These are phyloP conservation scores for Scaptomyza montana DNA, from an alignment of 1,140 invertebrate genomes.

Conservation along the genomic window DNA sequence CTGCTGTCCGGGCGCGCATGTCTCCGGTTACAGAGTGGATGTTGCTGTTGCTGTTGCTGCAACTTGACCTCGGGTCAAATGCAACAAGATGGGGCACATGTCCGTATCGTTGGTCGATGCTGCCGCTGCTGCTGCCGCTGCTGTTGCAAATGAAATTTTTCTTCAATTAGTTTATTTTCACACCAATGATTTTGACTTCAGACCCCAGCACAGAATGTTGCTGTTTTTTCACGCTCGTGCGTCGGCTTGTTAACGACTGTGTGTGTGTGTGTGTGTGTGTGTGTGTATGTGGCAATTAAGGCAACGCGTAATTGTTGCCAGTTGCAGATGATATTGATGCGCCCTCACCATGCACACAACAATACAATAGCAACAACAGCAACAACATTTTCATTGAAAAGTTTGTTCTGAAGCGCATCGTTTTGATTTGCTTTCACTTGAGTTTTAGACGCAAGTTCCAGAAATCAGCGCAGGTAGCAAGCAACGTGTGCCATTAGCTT, in stretches of 20 bases:
- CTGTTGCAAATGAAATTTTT: conserved; percentile 74
- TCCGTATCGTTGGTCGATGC: conserved; percentile 31
- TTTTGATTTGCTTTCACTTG: conserved; percentile 73
- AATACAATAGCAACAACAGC: conserved; percentile 35
- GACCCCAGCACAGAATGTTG: conserved; percentile 16
- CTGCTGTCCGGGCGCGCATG: conserved; percentile 21
- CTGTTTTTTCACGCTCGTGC: conserved; percentile 30
- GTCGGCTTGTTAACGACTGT: conserved; percentile 56
- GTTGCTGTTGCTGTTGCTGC: conserved; percentile 28
- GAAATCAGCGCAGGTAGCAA: conserved; percentile 49
- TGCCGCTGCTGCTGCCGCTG: conserved; percentile 9
- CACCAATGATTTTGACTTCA: conserved; percentile 80
- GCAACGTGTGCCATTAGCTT: conserved; percentile 59
- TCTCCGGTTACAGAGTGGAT: conserved; percentile 49
- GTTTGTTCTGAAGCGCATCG: conserved; percentile 69
- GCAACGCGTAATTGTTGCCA: conserved; percentile 78
- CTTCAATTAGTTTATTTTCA: conserved; percentile 83
- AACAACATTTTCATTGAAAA: conserved; percentile 53
- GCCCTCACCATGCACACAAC: conserved; percentile 28
- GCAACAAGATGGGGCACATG: conserved; percentile 69
- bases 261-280: conserved; percentile 25
- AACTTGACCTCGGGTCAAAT: conserved; percentile 77
- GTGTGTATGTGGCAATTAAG: conserved; percentile 69
- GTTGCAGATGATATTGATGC: conserved; percentile 68
- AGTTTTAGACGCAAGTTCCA: conserved; percentile 8